Evolutionary conservation across 2,888 invertebrate genomes (phyloP), one percentile per base, ranked within the genome.

Genomic region (Aphrophora alni): DNA sequence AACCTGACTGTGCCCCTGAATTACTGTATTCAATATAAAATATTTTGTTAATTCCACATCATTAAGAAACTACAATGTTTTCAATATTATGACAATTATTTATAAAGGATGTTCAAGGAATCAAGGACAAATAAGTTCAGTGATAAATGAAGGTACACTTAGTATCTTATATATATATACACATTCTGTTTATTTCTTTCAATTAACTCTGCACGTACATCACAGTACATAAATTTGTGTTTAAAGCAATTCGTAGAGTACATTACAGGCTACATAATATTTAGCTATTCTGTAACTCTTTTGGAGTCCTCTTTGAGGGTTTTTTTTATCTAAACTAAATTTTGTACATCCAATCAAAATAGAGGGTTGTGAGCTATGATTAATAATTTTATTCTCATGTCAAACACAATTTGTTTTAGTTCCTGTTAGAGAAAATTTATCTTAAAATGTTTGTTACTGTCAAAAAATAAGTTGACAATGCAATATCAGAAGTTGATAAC

Each of bases 131-230:
- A 14, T 17, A 12, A 44, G 44, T 5, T 12, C 24, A 69, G 21
- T 21, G n/a, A 17, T 70, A 27, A 73, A 78, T 73, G 73, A 78
- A 78, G 73, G 27, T 26, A 27, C 10, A 26, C 28, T 33, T 33
- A 3, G 3, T 33, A 78, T 73, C 14, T 51, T 38, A 79, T 59
- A 74, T 79, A n/a, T n/a, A 79, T 79, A 79, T 79, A 79, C 78
- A 79, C 74, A 79, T 74, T 79, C 78, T 72, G 73, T 79, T 74
- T 74, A 79, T 14, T 78, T 79, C 78, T 79, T 74, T 74, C 78
- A 74, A 59, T 59, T 79, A 79, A 25, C 78, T 73, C 78, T 73
- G 78, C 28, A 79, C 78, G 74, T 74, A 79, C 74, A 59, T 28
- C 71, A 59, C 59, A 21, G 59, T 59, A 59, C n/a, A 59, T 59